Conservation (phyloP, 2,113 vertebrate species). For the Megatriorchis doriae region DNA sequence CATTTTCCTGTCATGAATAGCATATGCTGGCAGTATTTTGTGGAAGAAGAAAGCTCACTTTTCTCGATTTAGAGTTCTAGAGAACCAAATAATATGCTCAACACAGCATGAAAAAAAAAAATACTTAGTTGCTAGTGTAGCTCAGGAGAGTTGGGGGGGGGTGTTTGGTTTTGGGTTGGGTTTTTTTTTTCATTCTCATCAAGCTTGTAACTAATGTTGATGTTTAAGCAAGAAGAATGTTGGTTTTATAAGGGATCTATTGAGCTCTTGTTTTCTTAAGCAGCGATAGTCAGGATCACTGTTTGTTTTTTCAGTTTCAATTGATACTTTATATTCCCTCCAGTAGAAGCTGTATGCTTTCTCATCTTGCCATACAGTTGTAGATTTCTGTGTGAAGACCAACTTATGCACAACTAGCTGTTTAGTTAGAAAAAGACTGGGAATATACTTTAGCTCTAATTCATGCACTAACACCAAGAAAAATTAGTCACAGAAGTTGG, state of each 20-base stretch:
- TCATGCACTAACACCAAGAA: not conserved
- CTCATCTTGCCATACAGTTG: conserved; percentile 31
- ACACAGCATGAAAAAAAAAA: conserved; percentile 28
- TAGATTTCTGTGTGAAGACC: not conserved
- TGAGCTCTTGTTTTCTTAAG: conserved; percentile 68
- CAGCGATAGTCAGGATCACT: conserved; percentile 28
- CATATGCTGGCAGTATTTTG: not conserved
- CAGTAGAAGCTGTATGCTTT: conserved; percentile 52
- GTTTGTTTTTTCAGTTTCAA: conserved; percentile 58
- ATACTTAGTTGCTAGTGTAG: not conserved
- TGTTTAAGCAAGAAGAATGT: conserved; percentile 61
- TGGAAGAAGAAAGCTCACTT: not conserved
- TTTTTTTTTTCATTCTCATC: not conserved
- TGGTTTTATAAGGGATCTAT: conserved; percentile 55
- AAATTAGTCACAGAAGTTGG: conserved; percentile 6
- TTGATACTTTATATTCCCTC: conserved; percentile 54
- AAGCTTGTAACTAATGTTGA: conserved; percentile 26
- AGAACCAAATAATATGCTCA: not conserved
- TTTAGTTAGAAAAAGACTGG: not conserved
- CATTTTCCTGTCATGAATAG: not conserved
- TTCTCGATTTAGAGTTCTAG: not conserved
- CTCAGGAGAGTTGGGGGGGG: not conserved
- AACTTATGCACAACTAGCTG: not conserved
- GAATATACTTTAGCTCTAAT: conserved; percentile 8
- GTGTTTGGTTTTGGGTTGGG: not conserved